These are phyloP conservation scores for Callyntrura sp. DNA, from an alignment of 2,888 invertebrate species.

Conservation along the genomic window DNA sequence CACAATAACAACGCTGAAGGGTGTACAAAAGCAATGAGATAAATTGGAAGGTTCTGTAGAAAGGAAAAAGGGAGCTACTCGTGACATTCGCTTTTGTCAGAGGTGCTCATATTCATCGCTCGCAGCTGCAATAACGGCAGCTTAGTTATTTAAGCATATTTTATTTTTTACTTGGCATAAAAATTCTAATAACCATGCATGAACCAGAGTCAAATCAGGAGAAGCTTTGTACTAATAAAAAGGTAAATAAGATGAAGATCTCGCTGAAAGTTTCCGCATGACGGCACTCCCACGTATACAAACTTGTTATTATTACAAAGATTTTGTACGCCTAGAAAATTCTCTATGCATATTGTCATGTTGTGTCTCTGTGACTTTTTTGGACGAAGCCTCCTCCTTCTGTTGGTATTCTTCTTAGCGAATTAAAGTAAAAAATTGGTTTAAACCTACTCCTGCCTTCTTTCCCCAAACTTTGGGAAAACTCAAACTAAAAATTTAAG, in stretches of 20 bases:
- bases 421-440: constrained; percentile 17
- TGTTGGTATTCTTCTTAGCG: not conserved
- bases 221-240: constrained; percentile 3
- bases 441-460: no score
- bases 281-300: no score
- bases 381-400: not conserved
- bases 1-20: not conserved
- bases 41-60: not conserved
- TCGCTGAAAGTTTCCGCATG: not conserved
- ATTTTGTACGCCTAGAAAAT: not conserved
- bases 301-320: not conserved
- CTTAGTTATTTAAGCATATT: no score
- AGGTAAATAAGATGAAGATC: no score
- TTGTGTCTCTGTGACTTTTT: not conserved
- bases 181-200: not conserved
- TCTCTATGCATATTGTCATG: no score
- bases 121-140: not conserved
- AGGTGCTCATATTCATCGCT: no score
- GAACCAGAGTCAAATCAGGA: not conserved
- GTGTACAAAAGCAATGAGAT: not conserved
- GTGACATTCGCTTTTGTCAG: not conserved
- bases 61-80: not conserved
- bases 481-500: no score
- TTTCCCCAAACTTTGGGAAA: no score
- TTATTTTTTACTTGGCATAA: no score